Percentiles rank a stretch among this genome's conserved stretches.
These are phyloP conservation scores for Rapana venosa DNA, from an alignment of 2,888 invertebrate species.

Conservation along the genomic window DNA sequence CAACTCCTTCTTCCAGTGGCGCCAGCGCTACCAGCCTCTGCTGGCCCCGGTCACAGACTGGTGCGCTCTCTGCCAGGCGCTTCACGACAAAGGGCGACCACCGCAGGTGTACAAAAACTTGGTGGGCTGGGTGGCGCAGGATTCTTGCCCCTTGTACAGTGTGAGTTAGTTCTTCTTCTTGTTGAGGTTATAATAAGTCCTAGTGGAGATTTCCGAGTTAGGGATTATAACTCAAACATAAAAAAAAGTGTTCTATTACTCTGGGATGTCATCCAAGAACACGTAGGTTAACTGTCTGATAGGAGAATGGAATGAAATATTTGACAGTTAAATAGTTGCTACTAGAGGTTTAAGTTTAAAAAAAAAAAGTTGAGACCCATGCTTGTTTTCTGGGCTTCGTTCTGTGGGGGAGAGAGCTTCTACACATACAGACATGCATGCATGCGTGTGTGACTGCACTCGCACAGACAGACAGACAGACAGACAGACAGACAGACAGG, in stretches of 20 bases:
- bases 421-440: background rate
- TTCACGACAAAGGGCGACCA: slow-evolving; percentile 39
- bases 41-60: slow-evolving; percentile 34
- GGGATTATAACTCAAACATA: background rate
- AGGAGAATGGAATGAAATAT: background rate
- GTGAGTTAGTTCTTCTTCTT: slow-evolving; percentile 33
- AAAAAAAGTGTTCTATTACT: background rate
- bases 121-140: slow-evolving; percentile 44
- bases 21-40: slow-evolving; percentile 6
- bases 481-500: too few relatives aligned
- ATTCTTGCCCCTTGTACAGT: slow-evolving; percentile 41
- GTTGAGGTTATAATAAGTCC: background rate
- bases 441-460: background rate
- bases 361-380: too few relatives aligned
- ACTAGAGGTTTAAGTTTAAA: too few relatives aligned
- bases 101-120: slow-evolving; percentile 45
- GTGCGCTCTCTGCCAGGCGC: slow-evolving; percentile 40
- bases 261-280: background rate
- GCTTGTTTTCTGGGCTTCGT: too few relatives aligned
- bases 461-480: background rate
- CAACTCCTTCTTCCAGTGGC: slow-evolving; percentile 47
- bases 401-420: too few relatives aligned
- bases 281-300: background rate
- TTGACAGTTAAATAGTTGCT: too few relatives aligned
- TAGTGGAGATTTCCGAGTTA: background rate